Evolutionary conservation across 2,113 vertebrate genomes (phyloP).

Genomic region (Diphyllodes magnificus): DNA sequence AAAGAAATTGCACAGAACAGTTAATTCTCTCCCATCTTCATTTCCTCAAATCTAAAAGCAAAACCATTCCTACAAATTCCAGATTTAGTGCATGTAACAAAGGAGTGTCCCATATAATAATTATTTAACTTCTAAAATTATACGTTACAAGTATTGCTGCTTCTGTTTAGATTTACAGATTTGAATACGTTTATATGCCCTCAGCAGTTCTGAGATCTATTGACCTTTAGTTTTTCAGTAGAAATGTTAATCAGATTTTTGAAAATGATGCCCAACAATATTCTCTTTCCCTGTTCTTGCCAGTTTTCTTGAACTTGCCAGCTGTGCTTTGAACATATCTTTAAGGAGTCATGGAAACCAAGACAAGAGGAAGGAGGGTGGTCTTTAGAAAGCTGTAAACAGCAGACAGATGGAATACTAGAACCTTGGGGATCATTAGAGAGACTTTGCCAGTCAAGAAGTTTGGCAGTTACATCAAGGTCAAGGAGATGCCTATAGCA

Average conservation of each 20-base stretch:
- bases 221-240: background rate
- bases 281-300: background rate
- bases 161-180: background rate
- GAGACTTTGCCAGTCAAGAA: background rate
- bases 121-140: background rate
- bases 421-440: background rate
- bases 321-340: background rate
- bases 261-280: background rate
- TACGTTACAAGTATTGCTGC: background rate
- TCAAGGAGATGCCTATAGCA: background rate
- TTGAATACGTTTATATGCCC: background rate
- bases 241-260: background rate
- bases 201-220: background rate
- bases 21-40: background rate
- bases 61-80: background rate
- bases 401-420: background rate
- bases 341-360: background rate
- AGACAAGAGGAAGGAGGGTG: background rate
- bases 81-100: background rate
- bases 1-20: background rate
- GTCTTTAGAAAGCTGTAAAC: background rate
- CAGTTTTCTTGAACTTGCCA: background rate
- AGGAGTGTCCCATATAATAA: background rate
- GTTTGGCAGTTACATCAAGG: background rate
- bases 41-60: background rate